These are phyloP conservation scores for Gymnosoma rotundatum DNA, from an alignment of 2,888 invertebrate species.

Conservation along the genomic window DNA sequence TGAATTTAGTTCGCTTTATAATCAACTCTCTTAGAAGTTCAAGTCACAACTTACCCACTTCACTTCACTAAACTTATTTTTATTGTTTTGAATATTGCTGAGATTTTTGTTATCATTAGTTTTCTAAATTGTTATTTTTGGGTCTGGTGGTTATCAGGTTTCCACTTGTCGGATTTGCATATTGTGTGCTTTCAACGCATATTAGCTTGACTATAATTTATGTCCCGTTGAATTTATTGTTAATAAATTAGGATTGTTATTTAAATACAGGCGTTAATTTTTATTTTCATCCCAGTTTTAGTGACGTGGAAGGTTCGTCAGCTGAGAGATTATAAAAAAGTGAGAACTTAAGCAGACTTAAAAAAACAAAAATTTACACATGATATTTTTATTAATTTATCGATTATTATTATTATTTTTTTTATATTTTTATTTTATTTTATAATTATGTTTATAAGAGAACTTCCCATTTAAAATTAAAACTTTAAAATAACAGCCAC, in stretches of 20 bases:
- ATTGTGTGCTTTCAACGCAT: slow-evolving; percentile 20
- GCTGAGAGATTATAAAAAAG: neutral
- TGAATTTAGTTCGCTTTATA: neutral
- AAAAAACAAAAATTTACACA: no score
- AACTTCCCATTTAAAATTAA: slow-evolving; percentile 27
- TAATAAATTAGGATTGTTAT: slow-evolving; percentile 60
- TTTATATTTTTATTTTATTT: no score
- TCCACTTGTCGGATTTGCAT: slow-evolving; percentile 39
- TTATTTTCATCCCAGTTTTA: neutral
- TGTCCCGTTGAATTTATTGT: slow-evolving; percentile 42
- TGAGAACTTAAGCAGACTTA: no score
- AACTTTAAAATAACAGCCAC: slow-evolving; percentile 5
- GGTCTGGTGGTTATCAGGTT: slow-evolving; percentile 60
- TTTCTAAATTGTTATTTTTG: slow-evolving; percentile 46
- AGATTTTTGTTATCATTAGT: slow-evolving; percentile 47
- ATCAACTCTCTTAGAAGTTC: slow-evolving; percentile 9
- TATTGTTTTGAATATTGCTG: slow-evolving; percentile 14
- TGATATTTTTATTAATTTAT: no score
- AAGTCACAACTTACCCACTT: slow-evolving; percentile 15
- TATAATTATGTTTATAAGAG: neutral
- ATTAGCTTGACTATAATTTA: slow-evolving; percentile 47
- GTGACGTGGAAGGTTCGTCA: neutral
- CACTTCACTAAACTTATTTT: slow-evolving; percentile 7
- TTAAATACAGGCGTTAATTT: slow-evolving; percentile 36
- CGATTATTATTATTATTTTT: no score